Evolutionary conservation across 2,888 invertebrate species (phyloP), one percentile per base, ranked within the genome.

Genomic region (Lasioglossum malachurum): DNA sequence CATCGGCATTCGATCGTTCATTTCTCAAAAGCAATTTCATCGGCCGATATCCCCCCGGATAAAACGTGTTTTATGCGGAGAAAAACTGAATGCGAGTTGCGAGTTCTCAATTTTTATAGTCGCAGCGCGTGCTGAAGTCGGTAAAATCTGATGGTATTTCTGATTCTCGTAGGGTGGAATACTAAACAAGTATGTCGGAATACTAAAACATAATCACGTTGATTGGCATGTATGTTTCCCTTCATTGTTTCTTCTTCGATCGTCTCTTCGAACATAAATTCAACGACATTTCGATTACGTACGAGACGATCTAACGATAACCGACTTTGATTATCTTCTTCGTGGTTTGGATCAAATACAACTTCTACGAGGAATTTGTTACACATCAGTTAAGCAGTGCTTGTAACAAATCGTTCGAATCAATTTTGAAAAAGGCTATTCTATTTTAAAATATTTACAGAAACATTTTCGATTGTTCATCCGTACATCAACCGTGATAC

Each of bases 1-100:
- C 75, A 85, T 85, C 84, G 79, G 57, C 64, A 67, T 64, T 79
- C 72, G 79, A 84, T 85, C 84, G 27, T 72, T 46, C 16, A 46
- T 74, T 86, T 49, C 49, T 76, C 49, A 75, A 77, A 75, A 84
- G 75, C 72, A 75, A 82, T 44, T 31, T 60, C 60, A 27, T n/a
- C 53, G 53, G 53, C 5, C 16, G 60, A 60, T 12, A 60, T 60
- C 57, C 53, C 31, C 27, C 14, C 12, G 60, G 46, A 16, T 14
- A 60, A 4, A 31, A 60, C 53, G 53, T n/a, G 53, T 53, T 53
- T 53, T 53, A 53, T n/a, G 53, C 10, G 23, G 53, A 1, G 53
- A n/a, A 53, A 53, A 60, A 31, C 60, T 16, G 27, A 60, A 16
- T 16, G 60, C 23, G 23, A n/a, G 10, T 60, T 27, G 60, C 31